A percentile compares a stretch with the other conserved stretches of the same genome.
Conservation (phyloP, 2,797 vertebrate genomes). For the Florisuga fusca region DNA sequence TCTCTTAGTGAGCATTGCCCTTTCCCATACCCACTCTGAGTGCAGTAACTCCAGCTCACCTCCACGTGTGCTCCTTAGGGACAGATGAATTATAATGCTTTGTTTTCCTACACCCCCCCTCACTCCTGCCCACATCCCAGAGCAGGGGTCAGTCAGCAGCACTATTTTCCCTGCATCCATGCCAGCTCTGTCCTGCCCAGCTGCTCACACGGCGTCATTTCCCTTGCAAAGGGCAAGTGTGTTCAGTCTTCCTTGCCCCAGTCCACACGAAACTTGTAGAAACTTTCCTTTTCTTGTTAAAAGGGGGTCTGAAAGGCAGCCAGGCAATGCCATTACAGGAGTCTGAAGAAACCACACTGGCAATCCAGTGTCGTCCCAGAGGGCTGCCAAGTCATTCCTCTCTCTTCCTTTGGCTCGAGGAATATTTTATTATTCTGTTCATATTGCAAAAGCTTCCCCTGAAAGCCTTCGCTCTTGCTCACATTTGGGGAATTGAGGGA, state of each 20-base stretch:
- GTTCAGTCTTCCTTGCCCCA: neutral
- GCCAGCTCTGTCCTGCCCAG: rapidly evolving
- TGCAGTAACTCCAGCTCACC: neutral
- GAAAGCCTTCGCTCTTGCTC: neutral
- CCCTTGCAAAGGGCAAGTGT: neutral
- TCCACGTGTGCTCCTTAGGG: neutral
- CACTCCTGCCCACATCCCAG: neutral
- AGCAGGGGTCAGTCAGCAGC: neutral
- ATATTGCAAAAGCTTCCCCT: neutral
- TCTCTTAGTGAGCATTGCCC: neutral
- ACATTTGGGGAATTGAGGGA: neutral
- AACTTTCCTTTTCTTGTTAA: neutral
- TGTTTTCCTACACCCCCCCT: neutral
- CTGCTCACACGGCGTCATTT: neutral
- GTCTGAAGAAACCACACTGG: conserved; percentile 58
- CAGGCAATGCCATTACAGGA: neutral
- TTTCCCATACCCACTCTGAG: neutral
- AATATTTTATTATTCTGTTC: conserved; percentile 26
- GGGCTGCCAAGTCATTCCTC: conserved; percentile 11
- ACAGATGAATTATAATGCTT: rapidly evolving
- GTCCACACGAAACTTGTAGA: neutral
- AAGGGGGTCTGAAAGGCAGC: conserved; percentile 26
- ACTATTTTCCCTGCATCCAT: neutral
- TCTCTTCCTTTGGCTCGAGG: neutral
- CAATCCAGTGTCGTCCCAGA: neutral